phyloP scores from a whole-genome alignment of 2,888 invertebrate genomes.

The Cheiracanthium punctorium region DNA sequence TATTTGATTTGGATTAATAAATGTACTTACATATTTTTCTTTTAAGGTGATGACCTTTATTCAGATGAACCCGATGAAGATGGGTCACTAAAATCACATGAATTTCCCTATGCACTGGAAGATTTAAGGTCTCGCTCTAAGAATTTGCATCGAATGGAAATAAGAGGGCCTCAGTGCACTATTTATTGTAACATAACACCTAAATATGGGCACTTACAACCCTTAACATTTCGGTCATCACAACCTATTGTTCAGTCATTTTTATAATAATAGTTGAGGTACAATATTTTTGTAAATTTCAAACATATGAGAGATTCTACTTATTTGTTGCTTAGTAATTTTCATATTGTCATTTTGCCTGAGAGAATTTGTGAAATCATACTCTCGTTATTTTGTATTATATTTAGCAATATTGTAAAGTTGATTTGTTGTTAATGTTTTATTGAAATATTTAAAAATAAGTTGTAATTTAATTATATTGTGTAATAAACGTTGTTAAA shows the following conservation, averaged over 20 bases:
- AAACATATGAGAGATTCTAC: not conserved
- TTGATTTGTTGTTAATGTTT: no score
- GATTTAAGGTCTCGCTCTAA: conserved; percentile 71
- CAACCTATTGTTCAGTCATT: conserved; percentile 66
- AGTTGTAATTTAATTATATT: no score
- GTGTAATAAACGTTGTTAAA: no score
- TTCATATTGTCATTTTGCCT: not conserved
- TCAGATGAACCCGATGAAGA: conserved; percentile 74
- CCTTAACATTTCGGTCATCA: conserved; percentile 57
- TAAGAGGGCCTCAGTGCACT: conserved; percentile 71
- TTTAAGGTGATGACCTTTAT: conserved; percentile 76
- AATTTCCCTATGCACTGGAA: conserved; percentile 72
- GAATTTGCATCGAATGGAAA: conserved; percentile 71
- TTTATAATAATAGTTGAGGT: conserved; percentile 27
- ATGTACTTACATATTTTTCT: no score
- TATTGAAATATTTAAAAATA: no score
- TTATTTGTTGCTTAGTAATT: not conserved
- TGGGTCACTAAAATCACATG: conserved; percentile 71
- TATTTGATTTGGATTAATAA: no score
- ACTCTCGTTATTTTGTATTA: no score
- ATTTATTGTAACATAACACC: conserved; percentile 68
- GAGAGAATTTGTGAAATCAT: no score
- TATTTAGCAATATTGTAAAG: no score
- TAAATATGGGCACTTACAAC: conserved; percentile 70
- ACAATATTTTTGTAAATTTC: not conserved